Conservation (phyloP, 2,113 vertebrate genomes). For the Nestor notabilis region DNA sequence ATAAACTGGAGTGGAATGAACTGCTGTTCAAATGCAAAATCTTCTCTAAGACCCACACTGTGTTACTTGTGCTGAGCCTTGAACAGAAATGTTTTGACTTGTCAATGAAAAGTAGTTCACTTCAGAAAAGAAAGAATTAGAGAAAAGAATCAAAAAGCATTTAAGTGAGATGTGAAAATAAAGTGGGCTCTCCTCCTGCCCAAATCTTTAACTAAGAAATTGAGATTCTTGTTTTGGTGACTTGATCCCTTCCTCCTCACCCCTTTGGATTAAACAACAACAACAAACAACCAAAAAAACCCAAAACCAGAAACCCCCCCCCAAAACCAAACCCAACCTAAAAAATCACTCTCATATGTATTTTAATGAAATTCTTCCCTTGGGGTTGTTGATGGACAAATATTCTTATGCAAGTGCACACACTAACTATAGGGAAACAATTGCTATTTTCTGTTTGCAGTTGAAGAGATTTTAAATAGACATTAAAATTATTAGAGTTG, state of each 20-base stretch:
- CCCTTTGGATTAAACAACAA: neutral
- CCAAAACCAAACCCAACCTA: too few species aligned
- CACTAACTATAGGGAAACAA: neutral
- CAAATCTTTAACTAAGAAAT: neutral
- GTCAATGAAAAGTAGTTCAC: neutral
- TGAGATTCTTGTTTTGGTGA: neutral
- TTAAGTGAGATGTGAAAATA: neutral
- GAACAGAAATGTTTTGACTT: conserved; percentile 8
- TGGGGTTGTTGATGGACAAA: neutral
- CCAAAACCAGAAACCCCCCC: too few species aligned
- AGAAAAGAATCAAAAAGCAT: neutral
- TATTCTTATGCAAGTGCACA: neutral
- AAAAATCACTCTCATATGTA: neutral
- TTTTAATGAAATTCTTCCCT: neutral
- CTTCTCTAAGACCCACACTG: neutral
- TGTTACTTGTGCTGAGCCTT: neutral
- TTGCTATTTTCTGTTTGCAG: neutral
- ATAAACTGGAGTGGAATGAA: conserved; percentile 12
- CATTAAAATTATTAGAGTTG: neutral
- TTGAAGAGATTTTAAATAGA: neutral
- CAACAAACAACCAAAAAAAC: neutral
- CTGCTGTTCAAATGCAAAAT: neutral
- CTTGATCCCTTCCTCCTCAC: neutral
- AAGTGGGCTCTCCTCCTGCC: rapidly evolving
- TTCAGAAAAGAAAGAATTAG: neutral